A percentile compares a stretch with the other conserved stretches of the same genome.
phyloP scores from a whole-genome alignment of 2,888 invertebrate genomes.

The Neoitamus cyanurus region DNA sequence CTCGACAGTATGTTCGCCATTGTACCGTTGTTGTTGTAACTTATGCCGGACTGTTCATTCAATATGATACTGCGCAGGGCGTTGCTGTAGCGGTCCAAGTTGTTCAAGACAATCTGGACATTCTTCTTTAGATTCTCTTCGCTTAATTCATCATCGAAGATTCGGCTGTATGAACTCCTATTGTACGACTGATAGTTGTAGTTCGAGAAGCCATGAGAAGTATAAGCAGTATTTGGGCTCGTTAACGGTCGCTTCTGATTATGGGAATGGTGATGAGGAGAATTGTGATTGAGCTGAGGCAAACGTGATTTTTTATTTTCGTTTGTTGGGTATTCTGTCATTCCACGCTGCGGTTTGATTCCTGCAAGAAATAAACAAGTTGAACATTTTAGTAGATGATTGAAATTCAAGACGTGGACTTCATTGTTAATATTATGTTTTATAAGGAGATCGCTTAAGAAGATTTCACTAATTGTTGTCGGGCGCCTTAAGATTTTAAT shows the following conservation, averaged over 20 bases:
- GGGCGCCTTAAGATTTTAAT: background rate
- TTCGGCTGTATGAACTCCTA: slow-evolving; percentile 43
- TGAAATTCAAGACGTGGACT: background rate
- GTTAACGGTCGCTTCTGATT: slow-evolving; percentile 56
- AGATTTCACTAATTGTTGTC: background rate
- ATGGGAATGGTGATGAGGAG: slow-evolving; percentile 51
- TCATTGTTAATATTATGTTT: background rate
- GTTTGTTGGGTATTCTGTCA: slow-evolving; percentile 67
- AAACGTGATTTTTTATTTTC: slow-evolving; percentile 64
- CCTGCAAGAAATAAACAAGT: slow-evolving; percentile 57
- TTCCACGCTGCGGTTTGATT: slow-evolving; percentile 66
- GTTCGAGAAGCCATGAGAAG: slow-evolving; percentile 50
- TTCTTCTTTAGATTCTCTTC: slow-evolving; percentile 66
- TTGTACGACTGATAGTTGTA: slow-evolving; percentile 34
- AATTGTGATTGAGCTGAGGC: slow-evolving; percentile 62
- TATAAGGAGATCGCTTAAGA: background rate
- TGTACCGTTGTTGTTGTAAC: slow-evolving; percentile 57
- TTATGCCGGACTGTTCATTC: slow-evolving; percentile 63
- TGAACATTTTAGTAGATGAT: background rate
- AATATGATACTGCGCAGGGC: slow-evolving; percentile 65
- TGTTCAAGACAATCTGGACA: slow-evolving; percentile 66
- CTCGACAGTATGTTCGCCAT: slow-evolving; percentile 59
- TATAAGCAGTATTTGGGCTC: slow-evolving; percentile 60
- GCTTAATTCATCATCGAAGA: slow-evolving; percentile 62
- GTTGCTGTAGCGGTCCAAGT: slow-evolving; percentile 66